These are phyloP conservation scores for Pachliopta kotzebuea DNA, from an alignment of 2,888 invertebrate genomes.

Conservation along the genomic window DNA sequence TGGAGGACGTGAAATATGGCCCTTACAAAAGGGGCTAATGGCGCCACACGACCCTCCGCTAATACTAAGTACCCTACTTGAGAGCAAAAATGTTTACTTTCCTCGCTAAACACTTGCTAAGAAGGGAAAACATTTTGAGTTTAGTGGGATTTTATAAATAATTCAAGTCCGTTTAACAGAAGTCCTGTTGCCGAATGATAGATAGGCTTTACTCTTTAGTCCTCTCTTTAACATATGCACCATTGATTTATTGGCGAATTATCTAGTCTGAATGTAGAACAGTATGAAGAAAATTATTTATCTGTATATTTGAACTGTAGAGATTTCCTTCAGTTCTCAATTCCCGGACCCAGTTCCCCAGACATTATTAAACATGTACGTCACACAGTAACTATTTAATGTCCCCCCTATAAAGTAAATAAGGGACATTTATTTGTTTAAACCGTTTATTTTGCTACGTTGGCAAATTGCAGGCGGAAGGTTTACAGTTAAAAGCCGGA, in stretches of 20 bases:
- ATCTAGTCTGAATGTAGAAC: too few species aligned
- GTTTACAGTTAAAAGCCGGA: slow-evolving; percentile 79
- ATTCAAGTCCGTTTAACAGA: too few species aligned
- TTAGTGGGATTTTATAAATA: not conserved
- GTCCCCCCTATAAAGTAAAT: slow-evolving; percentile 21
- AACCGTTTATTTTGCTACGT: slow-evolving; percentile 40
- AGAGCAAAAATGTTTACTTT: slow-evolving; percentile 36
- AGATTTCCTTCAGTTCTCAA: too few species aligned
- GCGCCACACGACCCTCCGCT: slow-evolving; percentile 49
- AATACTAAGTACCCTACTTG: slow-evolving; percentile 41
- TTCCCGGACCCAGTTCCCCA: too few species aligned
- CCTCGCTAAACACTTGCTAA: slow-evolving; percentile 18
- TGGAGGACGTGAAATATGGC: slow-evolving; percentile 60
- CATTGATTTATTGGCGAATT: too few species aligned
- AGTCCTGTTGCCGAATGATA: too few species aligned
- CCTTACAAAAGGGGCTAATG: slow-evolving; percentile 56
- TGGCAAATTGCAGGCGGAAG: slow-evolving; percentile 76
- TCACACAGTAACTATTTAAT: slow-evolving; percentile 1
- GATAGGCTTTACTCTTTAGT: too few species aligned
- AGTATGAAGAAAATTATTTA: too few species aligned
- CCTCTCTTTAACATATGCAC: too few species aligned
- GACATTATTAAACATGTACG: not conserved
- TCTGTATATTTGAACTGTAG: too few species aligned
- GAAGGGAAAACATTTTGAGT: slow-evolving; percentile 13
- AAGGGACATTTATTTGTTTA: slow-evolving; percentile 32